Conservation (phyloP, 2,888 invertebrate genomes). For the Luffia ferchaultella region DNA sequence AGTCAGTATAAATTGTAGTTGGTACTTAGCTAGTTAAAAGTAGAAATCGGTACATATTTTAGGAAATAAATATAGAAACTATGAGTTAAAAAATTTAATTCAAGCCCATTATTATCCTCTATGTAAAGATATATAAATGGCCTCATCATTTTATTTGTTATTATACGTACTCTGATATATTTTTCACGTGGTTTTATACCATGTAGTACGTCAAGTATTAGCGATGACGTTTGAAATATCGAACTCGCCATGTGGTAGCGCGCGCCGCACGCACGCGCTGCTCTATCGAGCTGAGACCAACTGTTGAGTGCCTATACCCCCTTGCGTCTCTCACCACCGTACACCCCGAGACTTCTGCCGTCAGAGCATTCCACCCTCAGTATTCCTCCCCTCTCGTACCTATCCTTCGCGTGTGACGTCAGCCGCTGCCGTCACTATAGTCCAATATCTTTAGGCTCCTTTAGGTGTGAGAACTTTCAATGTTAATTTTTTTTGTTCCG, state of each 20-base stretch:
- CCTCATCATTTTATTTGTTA: too few species aligned
- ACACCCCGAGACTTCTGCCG: conserved; percentile 23
- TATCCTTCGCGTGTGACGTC: conserved; percentile 4
- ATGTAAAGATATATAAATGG: too few species aligned
- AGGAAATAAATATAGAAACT: too few species aligned
- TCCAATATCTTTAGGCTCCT: background rate
- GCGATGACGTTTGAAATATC: background rate
- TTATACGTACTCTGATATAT: too few species aligned
- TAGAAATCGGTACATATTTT: too few species aligned
- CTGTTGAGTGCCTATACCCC: conserved; percentile 42
- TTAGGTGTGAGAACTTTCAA: background rate
- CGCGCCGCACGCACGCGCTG: conserved; percentile 45
- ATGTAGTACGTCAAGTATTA: too few species aligned
- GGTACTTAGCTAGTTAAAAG: too few species aligned
- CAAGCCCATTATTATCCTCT: too few species aligned
- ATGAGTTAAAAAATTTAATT: too few species aligned
- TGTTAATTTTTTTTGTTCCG: too few species aligned
- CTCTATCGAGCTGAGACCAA: conserved; percentile 52
- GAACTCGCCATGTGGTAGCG: conserved; percentile 32
- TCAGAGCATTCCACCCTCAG: conserved; percentile 21
- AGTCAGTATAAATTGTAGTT: too few species aligned
- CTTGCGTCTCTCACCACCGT: conserved; percentile 16
- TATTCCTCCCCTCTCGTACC: background rate
- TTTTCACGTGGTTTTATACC: too few species aligned
- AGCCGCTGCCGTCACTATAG: conserved; percentile 2